Percentiles rank a stretch among this genome's conserved stretches.
phyloP scores from a whole-genome alignment of 1,140 invertebrate genomes.

The Drosophila miranda region DNA sequence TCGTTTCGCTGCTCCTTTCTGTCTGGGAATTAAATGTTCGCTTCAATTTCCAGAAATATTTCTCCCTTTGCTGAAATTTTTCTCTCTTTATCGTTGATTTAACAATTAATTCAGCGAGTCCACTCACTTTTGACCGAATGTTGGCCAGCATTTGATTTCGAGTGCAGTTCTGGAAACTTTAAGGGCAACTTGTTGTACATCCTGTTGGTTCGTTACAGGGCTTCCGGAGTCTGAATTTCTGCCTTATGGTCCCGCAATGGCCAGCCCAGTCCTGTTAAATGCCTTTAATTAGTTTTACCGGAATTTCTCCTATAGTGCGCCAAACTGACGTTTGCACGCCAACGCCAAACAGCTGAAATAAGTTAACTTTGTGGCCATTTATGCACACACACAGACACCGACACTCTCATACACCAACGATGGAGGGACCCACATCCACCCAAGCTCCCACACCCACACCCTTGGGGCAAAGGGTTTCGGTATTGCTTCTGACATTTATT shows the following conservation, averaged over 20 bases:
- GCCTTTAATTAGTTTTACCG: constrained; percentile 27
- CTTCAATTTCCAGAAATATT: constrained; percentile 33
- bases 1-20: constrained; percentile 11
- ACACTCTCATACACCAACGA: not conserved
- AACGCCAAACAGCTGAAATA: constrained; percentile 2
- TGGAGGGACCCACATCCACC: not conserved
- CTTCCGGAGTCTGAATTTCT: constrained; percentile 6
- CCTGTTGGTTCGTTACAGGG: not conserved
- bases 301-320: not conserved
- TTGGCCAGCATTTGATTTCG: constrained; percentile 30
- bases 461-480: constrained; percentile 11
- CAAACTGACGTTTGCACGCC: not conserved
- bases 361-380: constrained; percentile 1
- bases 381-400: not conserved
- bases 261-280: constrained; percentile 11
- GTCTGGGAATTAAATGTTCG: constrained; percentile 46
- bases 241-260: too few species aligned
- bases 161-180: not conserved
- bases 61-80: constrained; percentile 10
- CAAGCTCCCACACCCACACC: too few species aligned
- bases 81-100: constrained; percentile 44
- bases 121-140: constrained; percentile 33
- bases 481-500: constrained; percentile 47
- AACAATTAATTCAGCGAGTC: constrained; percentile 39
- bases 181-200: constrained; percentile 26